These are phyloP conservation scores for Loris lydekkerianus DNA, from an alignment of 2,797 vertebrate species.

Conservation along the genomic window DNA sequence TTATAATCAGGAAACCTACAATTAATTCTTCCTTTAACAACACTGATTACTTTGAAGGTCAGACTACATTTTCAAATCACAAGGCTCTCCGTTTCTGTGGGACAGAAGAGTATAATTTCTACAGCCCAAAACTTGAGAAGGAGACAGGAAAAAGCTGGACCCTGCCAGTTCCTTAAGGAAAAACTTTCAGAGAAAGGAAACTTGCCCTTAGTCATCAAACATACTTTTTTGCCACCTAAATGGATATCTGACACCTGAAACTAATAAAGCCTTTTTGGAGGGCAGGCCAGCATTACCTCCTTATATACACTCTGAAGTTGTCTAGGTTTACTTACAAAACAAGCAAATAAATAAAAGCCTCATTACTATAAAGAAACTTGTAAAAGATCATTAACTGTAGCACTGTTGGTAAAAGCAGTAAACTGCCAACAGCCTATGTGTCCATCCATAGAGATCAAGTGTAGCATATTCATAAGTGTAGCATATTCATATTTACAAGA, in stretches of 20 bases:
- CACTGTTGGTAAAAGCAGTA: neutral
- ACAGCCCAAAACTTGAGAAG: neutral
- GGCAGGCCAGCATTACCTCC: neutral
- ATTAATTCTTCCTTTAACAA: slow-evolving; percentile 51
- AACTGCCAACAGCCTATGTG: neutral
- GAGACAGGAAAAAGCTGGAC: neutral
- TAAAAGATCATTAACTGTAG: neutral
- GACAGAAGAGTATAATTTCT: neutral
- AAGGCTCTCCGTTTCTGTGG: neutral
- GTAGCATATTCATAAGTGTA: neutral
- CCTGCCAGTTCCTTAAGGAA: neutral
- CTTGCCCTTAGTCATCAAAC: neutral
- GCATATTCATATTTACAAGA: neutral
- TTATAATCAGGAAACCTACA: neutral
- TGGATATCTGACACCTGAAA: neutral
- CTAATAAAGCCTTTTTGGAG: neutral
- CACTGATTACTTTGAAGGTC: neutral
- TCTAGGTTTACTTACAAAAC: neutral
- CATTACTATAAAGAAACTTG: neutral
- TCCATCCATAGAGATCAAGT: neutral
- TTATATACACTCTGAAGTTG: neutral
- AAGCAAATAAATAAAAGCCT: neutral
- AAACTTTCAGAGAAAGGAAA: neutral
- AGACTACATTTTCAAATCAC: slow-evolving; percentile 34
- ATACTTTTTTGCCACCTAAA: neutral